Evolutionary conservation across 2,797 vertebrate species (phyloP).

Genomic region (Coccyzus lansbergi): DNA sequence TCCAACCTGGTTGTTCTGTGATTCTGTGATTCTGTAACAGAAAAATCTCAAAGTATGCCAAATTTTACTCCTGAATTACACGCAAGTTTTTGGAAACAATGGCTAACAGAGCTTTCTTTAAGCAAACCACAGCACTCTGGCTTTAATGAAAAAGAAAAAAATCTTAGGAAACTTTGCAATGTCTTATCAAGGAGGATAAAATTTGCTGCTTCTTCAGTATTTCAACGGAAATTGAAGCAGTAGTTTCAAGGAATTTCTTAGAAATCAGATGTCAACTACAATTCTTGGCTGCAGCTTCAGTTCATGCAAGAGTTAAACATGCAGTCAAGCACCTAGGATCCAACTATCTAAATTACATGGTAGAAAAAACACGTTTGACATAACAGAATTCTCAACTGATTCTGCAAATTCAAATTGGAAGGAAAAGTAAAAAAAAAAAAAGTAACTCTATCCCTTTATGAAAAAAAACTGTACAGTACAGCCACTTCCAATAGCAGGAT

Average conservation of each 20-base stretch:
- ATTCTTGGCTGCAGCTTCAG: neutral
- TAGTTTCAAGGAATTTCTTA: neutral
- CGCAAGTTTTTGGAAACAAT: neutral
- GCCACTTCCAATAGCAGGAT: neutral
- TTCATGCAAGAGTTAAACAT: neutral
- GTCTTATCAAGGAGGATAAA: neutral
- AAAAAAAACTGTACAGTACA: neutral
- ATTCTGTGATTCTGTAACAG: no score
- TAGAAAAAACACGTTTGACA: neutral
- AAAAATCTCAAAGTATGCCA: neutral
- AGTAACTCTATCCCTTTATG: neutral
- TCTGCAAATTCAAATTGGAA: neutral
- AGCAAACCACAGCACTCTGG: neutral
- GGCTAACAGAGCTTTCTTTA: neutral
- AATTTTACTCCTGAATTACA: neutral
- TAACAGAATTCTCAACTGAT: neutral
- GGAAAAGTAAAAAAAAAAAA: neutral
- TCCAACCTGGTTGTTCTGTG: no score
- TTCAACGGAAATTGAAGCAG: neutral
- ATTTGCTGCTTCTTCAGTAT: neutral
- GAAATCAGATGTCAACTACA: neutral
- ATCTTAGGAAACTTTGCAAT: neutral
- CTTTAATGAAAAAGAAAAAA: neutral
- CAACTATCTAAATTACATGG: rapidly evolving
- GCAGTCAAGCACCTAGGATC: neutral